These are phyloP conservation scores for Ceriagrion tenellum DNA, from an alignment of 2,888 invertebrate genomes.

Conservation along the genomic window DNA sequence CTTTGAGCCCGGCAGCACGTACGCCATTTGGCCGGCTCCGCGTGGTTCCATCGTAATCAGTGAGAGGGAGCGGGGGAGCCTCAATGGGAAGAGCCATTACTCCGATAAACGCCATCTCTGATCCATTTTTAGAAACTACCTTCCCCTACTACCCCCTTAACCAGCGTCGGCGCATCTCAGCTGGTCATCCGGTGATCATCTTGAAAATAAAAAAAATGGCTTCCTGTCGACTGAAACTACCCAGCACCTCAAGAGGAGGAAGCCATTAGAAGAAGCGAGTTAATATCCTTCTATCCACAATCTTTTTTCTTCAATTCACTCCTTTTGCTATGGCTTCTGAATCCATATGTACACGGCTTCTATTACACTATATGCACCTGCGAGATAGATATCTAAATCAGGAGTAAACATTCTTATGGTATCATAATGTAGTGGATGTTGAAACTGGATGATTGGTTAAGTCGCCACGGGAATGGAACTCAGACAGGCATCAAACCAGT, in stretches of 20 bases:
- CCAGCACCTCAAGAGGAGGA: background rate
- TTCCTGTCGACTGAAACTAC: background rate
- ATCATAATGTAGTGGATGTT: background rate
- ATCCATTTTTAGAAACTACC: conserved; percentile 9
- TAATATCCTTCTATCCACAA: background rate
- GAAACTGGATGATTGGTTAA: background rate
- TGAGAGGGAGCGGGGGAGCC: background rate
- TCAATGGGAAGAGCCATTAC: background rate
- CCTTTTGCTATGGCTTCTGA: background rate
- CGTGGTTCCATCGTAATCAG: conserved; percentile 16
- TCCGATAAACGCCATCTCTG: conserved; percentile 1
- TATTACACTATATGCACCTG: background rate
- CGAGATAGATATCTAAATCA: background rate
- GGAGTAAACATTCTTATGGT: background rate
- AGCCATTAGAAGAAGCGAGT: background rate
- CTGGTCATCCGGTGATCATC: background rate
- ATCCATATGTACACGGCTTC: background rate
- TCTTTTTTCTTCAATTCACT: background rate
- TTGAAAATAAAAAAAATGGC: background rate
- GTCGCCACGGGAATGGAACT: background rate
- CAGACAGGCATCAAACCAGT: no score
- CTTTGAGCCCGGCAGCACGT: background rate
- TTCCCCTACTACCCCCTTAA: no score
- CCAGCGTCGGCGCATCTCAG: background rate
- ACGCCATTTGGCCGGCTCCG: background rate